Evolutionary conservation across 2,797 vertebrate genomes (phyloP), one percentile per base, ranked within the genome.

Genomic region (Nannoperca australis): DNA sequence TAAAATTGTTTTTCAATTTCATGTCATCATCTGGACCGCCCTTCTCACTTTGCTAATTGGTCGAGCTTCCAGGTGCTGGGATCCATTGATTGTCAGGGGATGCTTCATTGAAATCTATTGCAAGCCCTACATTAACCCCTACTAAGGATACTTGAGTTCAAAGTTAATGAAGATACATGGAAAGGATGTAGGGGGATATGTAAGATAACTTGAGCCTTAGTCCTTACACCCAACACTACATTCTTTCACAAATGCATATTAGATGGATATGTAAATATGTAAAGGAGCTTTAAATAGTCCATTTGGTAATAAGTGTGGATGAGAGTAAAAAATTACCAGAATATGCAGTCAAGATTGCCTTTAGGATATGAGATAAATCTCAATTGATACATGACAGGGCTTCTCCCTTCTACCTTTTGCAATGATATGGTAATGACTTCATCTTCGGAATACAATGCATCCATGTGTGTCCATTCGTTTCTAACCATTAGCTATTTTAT

Each of bases 331-430:
- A 59, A 18, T 36, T 51, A n/a, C 20, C 22, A 47, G 1, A 18
- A 40, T 67, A 18, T 61, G 55, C 45, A 72, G 27, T 38, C 7
- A 54, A 61, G 4, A 55, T 22, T 20, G 14, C 15, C 50, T 67
- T 73, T 40, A 73, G 11, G 49, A 49, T 69, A 38, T 49, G 11
- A 34, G 32, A 73, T 47, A 0, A 47, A 62, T 60, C n/a, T 47
- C 47, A 44, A n/a, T 4, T 24, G 32, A 65, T 18, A 49, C 14
- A 32, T 50, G 54, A 49, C 9, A 5, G 14, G 17, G 20, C 18
- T 30, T 38, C 50, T 49, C 7, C 32, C 22, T 56, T 71, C 38
- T 32, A n/a, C 10, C 7, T 51, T 44, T 45, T 20, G 30, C 11
- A 40, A 2, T 20, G n/a, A 36, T 5, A 13, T 13, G 2, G 17